A percentile compares a stretch with the other conserved stretches of the same genome.
Conservation (phyloP, 2,888 invertebrate genomes). For the Andricus quercusramuli region DNA sequence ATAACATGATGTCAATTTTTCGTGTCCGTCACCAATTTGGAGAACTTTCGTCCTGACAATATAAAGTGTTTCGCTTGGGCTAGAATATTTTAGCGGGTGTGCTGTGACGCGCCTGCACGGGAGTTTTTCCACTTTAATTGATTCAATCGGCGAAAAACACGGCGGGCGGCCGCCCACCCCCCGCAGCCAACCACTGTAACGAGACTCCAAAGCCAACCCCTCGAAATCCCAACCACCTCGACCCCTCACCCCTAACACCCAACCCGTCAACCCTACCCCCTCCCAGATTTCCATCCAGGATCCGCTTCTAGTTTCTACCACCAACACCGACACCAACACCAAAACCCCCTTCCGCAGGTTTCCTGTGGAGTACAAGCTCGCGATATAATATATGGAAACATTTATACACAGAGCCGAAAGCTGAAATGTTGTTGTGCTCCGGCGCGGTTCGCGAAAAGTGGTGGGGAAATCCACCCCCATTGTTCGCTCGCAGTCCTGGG, state of each 20-base stretch:
- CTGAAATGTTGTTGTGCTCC: constrained; percentile 44
- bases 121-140: constrained; percentile 77
- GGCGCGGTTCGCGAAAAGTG: constrained; percentile 36
- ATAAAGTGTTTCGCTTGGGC: not conserved
- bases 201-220: constrained; percentile 76
- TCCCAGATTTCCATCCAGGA: constrained; percentile 48
- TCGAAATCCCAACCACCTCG: constrained; percentile 68
- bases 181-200: constrained; percentile 74
- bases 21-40: not conserved
- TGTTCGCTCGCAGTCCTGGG: constrained; percentile 53
- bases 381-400: constrained; percentile 71
- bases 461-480: constrained; percentile 41
- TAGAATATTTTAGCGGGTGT: constrained; percentile 66
- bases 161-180: constrained; percentile 67
- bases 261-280: constrained; percentile 48
- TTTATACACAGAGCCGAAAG: constrained; percentile 68
- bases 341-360: constrained; percentile 16
- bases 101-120: constrained; percentile 56
- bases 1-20: constrained; percentile 23
- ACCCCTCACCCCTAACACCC: constrained; percentile 46
- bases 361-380: constrained; percentile 43
- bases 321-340: constrained; percentile 33
- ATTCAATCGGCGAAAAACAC: constrained; percentile 79
- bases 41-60: not conserved
- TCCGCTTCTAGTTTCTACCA: constrained; percentile 38